Evolutionary conservation across 2,113 vertebrate genomes (phyloP).

Genomic region (Turdus rufiventris): DNA sequence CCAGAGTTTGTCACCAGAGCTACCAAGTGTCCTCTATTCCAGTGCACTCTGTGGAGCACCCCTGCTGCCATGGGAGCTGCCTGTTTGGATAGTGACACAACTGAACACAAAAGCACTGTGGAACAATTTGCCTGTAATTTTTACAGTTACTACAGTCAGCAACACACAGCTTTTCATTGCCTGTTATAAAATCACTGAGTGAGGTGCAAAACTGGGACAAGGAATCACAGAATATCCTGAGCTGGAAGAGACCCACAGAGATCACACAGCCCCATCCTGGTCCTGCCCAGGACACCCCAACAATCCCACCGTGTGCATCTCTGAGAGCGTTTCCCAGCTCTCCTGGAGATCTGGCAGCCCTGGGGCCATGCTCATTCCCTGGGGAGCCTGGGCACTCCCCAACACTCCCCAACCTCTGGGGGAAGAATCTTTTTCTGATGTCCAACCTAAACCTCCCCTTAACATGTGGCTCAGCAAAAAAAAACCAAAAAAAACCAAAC

Average conservation of each 20-base stretch:
- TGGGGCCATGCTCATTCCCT: background rate
- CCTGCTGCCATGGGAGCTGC: background rate
- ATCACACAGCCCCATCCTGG: background rate
- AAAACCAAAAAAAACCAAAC: too few species aligned
- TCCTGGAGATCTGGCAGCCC: background rate
- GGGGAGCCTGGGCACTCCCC: background rate
- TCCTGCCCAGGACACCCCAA: background rate
- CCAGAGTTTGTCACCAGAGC: background rate
- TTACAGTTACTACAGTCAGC: background rate
- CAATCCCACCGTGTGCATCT: background rate
- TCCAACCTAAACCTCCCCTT: background rate
- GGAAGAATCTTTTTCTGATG: background rate
- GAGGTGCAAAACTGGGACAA: background rate
- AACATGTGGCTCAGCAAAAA: background rate
- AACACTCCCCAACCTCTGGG: accelerated
- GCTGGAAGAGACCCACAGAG: background rate
- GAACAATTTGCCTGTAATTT: background rate
- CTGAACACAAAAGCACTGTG: background rate
- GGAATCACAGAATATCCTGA: background rate
- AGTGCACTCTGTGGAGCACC: background rate
- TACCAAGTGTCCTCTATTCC: background rate
- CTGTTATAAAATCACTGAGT: background rate
- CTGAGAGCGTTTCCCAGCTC: accelerated
- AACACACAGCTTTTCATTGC: background rate
- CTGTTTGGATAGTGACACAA: background rate